A percentile compares a stretch with the other conserved stretches of the same genome.
Evolutionary conservation across 2,888 invertebrate species (phyloP).

Genomic region (Physocephala rufipes): DNA sequence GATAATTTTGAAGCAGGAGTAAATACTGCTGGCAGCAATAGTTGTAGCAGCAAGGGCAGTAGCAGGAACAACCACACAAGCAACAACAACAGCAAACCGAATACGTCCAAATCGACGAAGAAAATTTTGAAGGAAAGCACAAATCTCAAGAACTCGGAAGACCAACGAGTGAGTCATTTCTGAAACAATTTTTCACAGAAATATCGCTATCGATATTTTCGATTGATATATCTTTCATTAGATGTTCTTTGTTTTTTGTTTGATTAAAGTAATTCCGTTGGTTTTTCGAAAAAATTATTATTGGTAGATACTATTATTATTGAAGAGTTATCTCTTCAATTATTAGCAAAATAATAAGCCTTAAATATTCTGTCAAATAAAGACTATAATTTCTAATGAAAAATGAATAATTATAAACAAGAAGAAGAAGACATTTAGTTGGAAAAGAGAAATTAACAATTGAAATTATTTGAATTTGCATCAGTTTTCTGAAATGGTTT

Average conservation of each 20-base stretch:
- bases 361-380: too few relatives aligned
- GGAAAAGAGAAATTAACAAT: background rate
- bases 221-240: too few relatives aligned
- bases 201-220: too few relatives aligned
- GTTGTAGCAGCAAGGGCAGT: too few relatives aligned
- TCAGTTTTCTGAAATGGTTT: too few relatives aligned
- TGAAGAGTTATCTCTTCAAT: too few relatives aligned
- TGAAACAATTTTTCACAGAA: conserved; percentile 42
- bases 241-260: too few relatives aligned
- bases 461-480: background rate
- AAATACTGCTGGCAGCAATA: conserved; percentile 10
- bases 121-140: conserved; percentile 50
- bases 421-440: background rate
- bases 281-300: too few relatives aligned
- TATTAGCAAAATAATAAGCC: too few relatives aligned
- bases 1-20: conserved; percentile 52
- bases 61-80: background rate
- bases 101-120: conserved; percentile 37
- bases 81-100: background rate
- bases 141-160: conserved; percentile 51
- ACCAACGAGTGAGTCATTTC: conserved; percentile 63
- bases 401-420: background rate
- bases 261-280: too few relatives aligned
- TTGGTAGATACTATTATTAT: too few relatives aligned
- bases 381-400: too few relatives aligned